Conservation (phyloP, 2,113 vertebrate genomes). For the Anser cygnoides region DNA sequence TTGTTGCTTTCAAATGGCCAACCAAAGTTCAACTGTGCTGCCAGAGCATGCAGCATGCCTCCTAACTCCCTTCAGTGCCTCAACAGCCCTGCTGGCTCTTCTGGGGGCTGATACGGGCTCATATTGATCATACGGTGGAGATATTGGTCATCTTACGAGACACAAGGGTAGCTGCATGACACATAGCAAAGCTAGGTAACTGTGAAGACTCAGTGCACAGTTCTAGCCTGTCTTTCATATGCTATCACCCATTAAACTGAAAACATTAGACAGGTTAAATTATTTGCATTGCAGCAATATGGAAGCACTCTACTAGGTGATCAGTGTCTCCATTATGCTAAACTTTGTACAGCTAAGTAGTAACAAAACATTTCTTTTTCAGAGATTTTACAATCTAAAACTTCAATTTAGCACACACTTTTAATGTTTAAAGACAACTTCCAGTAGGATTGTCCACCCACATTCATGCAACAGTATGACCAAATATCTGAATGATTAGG, state of each 20-base stretch:
- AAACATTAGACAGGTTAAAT: neutral
- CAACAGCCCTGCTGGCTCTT: neutral
- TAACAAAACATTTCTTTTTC: neutral
- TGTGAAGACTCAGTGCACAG: neutral
- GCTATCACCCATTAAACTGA: neutral
- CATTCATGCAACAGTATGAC: neutral
- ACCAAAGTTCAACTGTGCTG: neutral
- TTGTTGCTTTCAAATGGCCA: neutral
- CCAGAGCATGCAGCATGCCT: neutral
- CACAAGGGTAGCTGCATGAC: neutral
- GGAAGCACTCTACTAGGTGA: neutral
- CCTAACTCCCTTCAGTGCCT: neutral
- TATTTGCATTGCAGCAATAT: neutral
- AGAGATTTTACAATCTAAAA: neutral
- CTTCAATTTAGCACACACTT: neutral
- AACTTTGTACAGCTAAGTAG: neutral
- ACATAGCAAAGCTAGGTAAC: too few relatives aligned
- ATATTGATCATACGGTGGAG: too few relatives aligned
- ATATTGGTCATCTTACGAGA: rapidly evolving
- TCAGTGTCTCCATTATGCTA: neutral
- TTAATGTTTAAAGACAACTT: neutral
- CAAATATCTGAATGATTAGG: neutral
- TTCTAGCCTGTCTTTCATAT: neutral
- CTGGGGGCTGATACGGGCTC: neutral
- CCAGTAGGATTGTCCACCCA: neutral